A percentile compares a stretch with the other conserved stretches of the same genome.
Evolutionary conservation across 2,113 vertebrate genomes (phyloP).

Genomic region (Eupsittula cactorum): DNA sequence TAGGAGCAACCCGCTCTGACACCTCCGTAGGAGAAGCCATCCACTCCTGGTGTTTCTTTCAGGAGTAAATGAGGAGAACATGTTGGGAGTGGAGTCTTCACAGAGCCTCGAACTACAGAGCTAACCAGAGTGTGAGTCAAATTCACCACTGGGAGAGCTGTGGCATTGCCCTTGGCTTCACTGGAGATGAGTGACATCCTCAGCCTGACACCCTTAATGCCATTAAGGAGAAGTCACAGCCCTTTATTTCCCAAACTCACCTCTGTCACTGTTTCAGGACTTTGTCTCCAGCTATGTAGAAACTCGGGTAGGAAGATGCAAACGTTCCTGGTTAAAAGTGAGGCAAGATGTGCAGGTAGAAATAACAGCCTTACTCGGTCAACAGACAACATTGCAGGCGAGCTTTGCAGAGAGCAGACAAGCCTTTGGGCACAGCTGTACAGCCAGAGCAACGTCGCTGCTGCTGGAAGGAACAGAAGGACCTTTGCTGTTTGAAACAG

Average conservation of each 20-base stretch:
- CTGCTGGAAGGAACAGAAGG: background rate
- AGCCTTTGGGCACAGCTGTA: background rate
- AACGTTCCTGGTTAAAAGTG: background rate
- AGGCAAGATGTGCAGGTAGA: background rate
- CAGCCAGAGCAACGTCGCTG: background rate
- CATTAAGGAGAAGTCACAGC: background rate
- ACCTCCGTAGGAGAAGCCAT: background rate
- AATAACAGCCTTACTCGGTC: background rate
- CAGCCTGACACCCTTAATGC: background rate
- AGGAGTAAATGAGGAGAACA: background rate
- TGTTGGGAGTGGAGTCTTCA: background rate
- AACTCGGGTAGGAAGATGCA: background rate
- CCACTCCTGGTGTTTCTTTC: background rate
- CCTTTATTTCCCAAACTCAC: background rate
- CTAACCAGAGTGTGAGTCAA: rapidly evolving
- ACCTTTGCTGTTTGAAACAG: background rate
- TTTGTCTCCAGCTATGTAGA: background rate
- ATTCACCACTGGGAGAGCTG: background rate
- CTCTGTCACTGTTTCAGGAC: background rate
- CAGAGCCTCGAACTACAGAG: background rate
- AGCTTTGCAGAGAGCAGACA: background rate
- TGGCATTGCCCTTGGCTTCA: background rate
- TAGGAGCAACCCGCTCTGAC: background rate
- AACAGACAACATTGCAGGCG: background rate
- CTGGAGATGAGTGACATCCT: background rate